These are phyloP conservation scores for Drosophila trapezifrons DNA, from an alignment of 1,140 invertebrate species.

Conservation along the genomic window DNA sequence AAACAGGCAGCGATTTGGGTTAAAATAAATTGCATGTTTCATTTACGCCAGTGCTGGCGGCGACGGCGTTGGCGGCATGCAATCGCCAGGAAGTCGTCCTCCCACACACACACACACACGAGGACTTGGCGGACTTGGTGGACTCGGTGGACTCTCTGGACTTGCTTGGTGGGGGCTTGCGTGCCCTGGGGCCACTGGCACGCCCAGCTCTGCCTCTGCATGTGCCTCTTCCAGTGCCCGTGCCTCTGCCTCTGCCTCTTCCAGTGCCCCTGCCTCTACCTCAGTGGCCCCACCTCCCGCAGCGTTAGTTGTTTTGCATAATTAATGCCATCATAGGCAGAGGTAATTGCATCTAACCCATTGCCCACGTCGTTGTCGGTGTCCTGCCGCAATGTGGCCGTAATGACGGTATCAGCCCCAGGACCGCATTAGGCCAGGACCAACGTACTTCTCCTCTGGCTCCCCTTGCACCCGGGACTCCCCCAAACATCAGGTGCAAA, in stretches of 20 bases:
- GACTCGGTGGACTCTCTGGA: neutral
- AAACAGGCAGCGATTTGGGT: conserved; percentile 59
- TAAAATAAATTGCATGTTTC: conserved; percentile 78
- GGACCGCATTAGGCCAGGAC: conserved; percentile 24
- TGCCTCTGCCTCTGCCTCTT: too few species aligned
- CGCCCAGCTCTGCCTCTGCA: neutral
- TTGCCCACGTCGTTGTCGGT: conserved; percentile 29
- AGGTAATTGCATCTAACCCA: conserved; percentile 66
- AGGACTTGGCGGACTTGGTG: too few species aligned
- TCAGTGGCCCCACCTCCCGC: conserved; percentile 2
- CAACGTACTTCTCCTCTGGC: too few species aligned
- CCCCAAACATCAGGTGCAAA: conserved; percentile 56
- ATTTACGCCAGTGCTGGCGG: conserved; percentile 30
- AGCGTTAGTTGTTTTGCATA: conserved; percentile 67
- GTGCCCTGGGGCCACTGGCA: conserved; percentile 14
- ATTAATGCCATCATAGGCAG: conserved; percentile 75
- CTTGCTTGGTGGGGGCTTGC: conserved; percentile 1
- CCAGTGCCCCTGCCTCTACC: neutral
- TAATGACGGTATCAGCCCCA: conserved; percentile 66
- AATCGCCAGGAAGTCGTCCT: conserved; percentile 43
- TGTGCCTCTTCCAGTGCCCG: neutral
- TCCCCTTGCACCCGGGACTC: too few species aligned
- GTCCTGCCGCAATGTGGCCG: conserved; percentile 65
- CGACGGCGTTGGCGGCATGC: conserved; percentile 55
- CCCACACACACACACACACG: conserved; percentile 3